phyloP scores from a whole-genome alignment of 2,797 vertebrate genomes.

The Aeoliscus strigatus region DNA sequence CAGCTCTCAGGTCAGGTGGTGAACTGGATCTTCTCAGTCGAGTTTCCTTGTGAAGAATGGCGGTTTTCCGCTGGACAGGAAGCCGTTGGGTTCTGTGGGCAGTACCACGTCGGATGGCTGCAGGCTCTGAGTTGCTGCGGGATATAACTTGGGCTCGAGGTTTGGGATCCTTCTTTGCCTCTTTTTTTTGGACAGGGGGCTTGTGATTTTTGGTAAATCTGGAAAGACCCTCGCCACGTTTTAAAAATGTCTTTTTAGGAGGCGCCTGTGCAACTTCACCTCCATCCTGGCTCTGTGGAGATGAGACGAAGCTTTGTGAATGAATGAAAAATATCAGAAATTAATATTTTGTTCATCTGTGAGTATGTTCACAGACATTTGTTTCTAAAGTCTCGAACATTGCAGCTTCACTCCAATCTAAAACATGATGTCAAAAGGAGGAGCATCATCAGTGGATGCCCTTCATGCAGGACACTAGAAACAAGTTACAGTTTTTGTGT shows the following conservation, averaged over 20 bases:
- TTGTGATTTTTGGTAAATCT: conserved; percentile 78
- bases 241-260: conserved; percentile 85
- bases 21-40: conserved; percentile 38
- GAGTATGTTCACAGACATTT: too few relatives aligned
- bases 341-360: too few relatives aligned
- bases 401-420: too few relatives aligned
- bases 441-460: too few relatives aligned
- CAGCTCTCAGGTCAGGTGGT: conserved; percentile 37
- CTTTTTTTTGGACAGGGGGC: conserved; percentile 45
- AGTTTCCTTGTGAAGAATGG: conserved; percentile 73
- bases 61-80: conserved; percentile 80
- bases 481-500: background rate
- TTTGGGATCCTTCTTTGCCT: conserved; percentile 37
- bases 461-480: too few relatives aligned
- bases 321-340: too few relatives aligned
- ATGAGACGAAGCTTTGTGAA: background rate
- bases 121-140: conserved; percentile 61
- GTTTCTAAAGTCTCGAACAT: too few relatives aligned
- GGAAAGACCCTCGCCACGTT: conserved; percentile 84
- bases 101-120: conserved; percentile 49
- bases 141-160: conserved; percentile 18
- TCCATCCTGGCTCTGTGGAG: conserved; percentile 35
- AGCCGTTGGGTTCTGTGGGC: conserved; percentile 38
- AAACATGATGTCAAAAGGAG: too few relatives aligned
- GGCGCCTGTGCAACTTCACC: conserved; percentile 14